Evolutionary conservation across 2,113 vertebrate species (phyloP).

Genomic region (Oncorhynchus tshawytscha): DNA sequence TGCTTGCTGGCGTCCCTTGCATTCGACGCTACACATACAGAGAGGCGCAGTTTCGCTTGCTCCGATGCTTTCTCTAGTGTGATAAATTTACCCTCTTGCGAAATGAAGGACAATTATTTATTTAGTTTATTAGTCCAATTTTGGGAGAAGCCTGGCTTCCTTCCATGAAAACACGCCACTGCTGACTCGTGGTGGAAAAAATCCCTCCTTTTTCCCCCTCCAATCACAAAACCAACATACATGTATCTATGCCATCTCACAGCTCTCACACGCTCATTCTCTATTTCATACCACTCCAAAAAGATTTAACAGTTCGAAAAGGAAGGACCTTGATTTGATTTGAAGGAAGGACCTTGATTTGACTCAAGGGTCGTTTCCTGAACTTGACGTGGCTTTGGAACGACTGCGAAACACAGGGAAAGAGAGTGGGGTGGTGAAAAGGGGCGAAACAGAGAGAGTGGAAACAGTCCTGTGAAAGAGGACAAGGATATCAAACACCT

Average conservation of each 20-base stretch:
- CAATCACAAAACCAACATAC: constrained; percentile 29
- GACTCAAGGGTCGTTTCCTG: constrained; percentile 6
- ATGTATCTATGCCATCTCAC: neutral
- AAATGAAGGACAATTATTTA: no score
- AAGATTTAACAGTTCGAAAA: neutral
- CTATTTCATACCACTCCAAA: neutral
- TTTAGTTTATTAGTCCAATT: no score
- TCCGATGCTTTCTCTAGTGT: no score
- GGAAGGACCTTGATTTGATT: no score
- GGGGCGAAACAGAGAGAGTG: neutral
- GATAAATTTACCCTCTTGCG: no score
- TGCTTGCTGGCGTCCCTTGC: no score
- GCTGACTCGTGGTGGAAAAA: constrained; percentile 60
- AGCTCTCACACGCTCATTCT: neutral
- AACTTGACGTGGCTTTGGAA: constrained; percentile 7
- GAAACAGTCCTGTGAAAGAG: neutral
- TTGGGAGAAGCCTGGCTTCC: neutral
- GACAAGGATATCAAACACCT: neutral
- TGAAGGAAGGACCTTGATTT: no score
- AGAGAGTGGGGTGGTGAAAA: neutral
- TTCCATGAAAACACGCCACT: no score
- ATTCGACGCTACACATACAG: no score
- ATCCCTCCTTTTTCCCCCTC: constrained; percentile 9
- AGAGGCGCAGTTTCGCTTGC: no score
- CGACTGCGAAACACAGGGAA: neutral